Evolutionary conservation across 2,888 invertebrate species (phyloP).

Genomic region (Meteorus colon): DNA sequence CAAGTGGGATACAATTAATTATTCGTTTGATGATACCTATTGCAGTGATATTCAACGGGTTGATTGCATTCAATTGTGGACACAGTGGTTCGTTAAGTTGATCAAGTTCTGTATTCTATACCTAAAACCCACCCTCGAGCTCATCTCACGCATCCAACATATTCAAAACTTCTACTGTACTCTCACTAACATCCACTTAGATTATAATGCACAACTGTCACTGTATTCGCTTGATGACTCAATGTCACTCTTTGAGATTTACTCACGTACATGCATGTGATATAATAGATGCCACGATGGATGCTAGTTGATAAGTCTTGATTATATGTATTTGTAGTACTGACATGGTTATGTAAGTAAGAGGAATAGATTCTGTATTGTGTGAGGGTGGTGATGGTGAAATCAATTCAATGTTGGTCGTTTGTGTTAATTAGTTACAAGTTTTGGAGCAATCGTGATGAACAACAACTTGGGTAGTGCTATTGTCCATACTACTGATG

Average conservation of each 20-base stretch:
- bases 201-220: not conserved
- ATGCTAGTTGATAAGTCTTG: not conserved
- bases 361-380: not conserved
- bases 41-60: not conserved
- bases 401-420: not conserved
- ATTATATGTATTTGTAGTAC: not conserved
- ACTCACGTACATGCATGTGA: not conserved
- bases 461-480: not conserved
- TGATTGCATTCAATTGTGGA: not conserved
- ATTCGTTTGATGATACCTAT: not conserved
- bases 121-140: not conserved
- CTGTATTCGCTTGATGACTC: not conserved
- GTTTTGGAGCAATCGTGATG: not conserved
- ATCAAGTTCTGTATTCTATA: not conserved
- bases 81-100: slow-evolving; percentile 1
- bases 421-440: not conserved
- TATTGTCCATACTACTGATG: not conserved
- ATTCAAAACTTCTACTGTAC: not conserved
- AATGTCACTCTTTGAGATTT: not conserved
- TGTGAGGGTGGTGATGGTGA: not conserved
- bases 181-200: not conserved
- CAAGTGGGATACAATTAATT: not conserved
- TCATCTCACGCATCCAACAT: not conserved
- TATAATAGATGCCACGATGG: not conserved
- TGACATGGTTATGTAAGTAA: not conserved